Evolutionary conservation across 2,113 vertebrate genomes (phyloP), one percentile per base, ranked within the genome.

Genomic region (Aplodontia rufa): DNA sequence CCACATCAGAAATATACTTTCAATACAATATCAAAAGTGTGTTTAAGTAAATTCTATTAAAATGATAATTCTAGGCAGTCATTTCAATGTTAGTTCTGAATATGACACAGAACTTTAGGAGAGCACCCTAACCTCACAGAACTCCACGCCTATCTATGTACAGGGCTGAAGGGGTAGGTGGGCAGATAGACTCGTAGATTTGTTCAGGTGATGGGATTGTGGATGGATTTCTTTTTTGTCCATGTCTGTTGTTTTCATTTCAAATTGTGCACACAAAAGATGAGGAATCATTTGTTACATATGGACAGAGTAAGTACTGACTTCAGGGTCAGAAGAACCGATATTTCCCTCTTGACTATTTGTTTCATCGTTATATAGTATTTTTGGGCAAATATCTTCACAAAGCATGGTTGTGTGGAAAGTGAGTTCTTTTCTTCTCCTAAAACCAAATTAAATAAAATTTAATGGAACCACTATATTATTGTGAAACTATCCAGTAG

Each of bases 391-490:
- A 49, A 78, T 75, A 69, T 83, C 1, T 26, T 83, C 19, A 78
- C 2, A 58, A 32, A 89, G 11, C 6, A 17, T 72, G 14, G 30
- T 94, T 26, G 4, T 53, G 6, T 76, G 26, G 13, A 95, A 96
- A 79, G 37, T 28, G 10, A 40, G 12, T 74, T 78, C 49, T 66
- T 80, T 89, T 76, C 58, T 91, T 80, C 47, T 87, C 0, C 47
- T 71, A 26, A 71, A 95, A 75, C 14, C 30, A 94, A 64, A 87
- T 53, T 40, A 87, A 95, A 55, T 40, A 13, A 79, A 92, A 74
- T 69, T 40, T 88, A 88, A 74, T 30, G 6, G 45, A 81, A 37
- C 16, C n/a, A 35, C 20, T 26, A 20, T 19, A 75, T 87, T 55
- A 37, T 16, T 88, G 1, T 58, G 82, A 94, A 94, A 76, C 28